Evolutionary conservation across 2,113 vertebrate species (phyloP).

Genomic region (Phylloscopus trochiloides): DNA sequence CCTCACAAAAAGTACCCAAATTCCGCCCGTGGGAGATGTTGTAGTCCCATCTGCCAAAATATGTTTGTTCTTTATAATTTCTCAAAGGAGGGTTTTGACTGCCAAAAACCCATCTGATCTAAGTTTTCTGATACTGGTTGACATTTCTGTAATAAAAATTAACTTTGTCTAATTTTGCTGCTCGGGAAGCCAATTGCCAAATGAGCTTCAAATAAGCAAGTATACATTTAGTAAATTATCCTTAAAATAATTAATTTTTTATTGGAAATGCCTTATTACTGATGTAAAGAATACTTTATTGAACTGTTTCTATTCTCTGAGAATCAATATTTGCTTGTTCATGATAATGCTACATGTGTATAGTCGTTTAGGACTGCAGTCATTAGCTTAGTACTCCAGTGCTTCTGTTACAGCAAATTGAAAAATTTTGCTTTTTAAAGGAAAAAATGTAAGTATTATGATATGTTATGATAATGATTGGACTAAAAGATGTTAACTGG

Average conservation of each 20-base stretch:
- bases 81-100: neutral
- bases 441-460: neutral
- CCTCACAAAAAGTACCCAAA: neutral
- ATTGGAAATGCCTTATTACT: neutral
- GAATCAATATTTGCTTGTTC: neutral
- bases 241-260: neutral
- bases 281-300: neutral
- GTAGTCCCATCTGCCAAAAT: constrained; percentile 6
- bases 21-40: neutral
- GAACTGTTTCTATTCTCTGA: neutral
- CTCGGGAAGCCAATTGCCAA: neutral
- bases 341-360: neutral
- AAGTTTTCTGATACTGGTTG: neutral
- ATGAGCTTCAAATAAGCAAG: neutral
- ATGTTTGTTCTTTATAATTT: neutral
- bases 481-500: neutral
- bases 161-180: neutral
- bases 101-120: neutral
- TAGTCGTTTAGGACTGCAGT: neutral
- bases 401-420: neutral
- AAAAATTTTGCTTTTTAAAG: neutral
- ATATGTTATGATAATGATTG: neutral
- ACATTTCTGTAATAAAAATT: neutral
- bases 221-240: neutral
- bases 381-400: neutral